These are phyloP conservation scores for Apocrypta bakeri DNA, from an alignment of 1,140 invertebrate genomes.

Conservation along the genomic window DNA sequence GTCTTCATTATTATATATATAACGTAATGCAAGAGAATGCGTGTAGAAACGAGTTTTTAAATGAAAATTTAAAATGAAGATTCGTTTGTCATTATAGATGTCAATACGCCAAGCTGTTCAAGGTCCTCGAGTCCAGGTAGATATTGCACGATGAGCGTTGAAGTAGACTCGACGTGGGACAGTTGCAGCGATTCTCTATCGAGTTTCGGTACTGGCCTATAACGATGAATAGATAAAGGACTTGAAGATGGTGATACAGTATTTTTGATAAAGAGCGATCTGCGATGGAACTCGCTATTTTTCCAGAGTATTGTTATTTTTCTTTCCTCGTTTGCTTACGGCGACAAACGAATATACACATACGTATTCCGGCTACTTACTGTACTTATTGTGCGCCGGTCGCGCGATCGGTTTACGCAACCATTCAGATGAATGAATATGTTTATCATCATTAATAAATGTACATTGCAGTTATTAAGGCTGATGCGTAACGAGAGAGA, in stretches of 20 bases:
- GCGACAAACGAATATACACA: not conserved
- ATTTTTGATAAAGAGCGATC: slow-evolving; percentile 32
- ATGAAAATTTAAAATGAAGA: no score
- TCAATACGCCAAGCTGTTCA: slow-evolving; percentile 59
- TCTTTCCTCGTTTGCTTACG: not conserved
- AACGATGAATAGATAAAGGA: slow-evolving; percentile 7
- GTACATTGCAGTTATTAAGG: not conserved
- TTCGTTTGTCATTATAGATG: slow-evolving; percentile 34
- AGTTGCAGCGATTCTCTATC: slow-evolving; percentile 39
- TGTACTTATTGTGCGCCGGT: not conserved
- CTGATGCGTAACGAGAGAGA: not conserved
- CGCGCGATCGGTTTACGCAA: slow-evolving; percentile 8
- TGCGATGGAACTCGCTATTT: not conserved
- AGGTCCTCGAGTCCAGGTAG: slow-evolving; percentile 59
- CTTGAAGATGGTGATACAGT: not conserved
- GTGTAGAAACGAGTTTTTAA: no score
- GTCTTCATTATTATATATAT: no score
- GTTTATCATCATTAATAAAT: not conserved
- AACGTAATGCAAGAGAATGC: no score
- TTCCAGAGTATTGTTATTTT: not conserved
- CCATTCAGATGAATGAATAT: not conserved
- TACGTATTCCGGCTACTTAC: not conserved
- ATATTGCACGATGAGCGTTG: slow-evolving; percentile 47
- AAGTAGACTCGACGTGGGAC: slow-evolving; percentile 45
- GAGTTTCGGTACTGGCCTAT: slow-evolving; percentile 52